phyloP scores from a whole-genome alignment of 2,113 vertebrate species.

The Protomyctophum bolini region DNA sequence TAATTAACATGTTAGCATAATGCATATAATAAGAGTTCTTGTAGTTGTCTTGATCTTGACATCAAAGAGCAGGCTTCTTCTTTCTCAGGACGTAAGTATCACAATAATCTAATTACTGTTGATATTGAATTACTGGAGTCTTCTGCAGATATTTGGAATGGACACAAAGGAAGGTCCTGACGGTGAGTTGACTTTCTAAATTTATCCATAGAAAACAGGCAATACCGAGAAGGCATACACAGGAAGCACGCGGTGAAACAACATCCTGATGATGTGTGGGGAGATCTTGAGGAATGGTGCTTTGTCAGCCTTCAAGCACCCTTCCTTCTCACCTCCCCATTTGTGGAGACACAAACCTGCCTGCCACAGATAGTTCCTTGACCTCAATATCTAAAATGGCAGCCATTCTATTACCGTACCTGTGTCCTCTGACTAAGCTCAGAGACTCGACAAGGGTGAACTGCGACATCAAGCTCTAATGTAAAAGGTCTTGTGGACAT shows the following conservation, averaged over 20 bases:
- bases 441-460: slow-evolving; percentile 47
- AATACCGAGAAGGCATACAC: slow-evolving; percentile 23
- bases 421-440: slow-evolving; percentile 55
- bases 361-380: slow-evolving; percentile 44
- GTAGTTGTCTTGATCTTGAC: slow-evolving; percentile 65
- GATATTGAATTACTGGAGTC: slow-evolving; percentile 66
- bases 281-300: slow-evolving; percentile 29
- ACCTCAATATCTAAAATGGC: slow-evolving; percentile 65
- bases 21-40: slow-evolving; percentile 64
- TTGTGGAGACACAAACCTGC: slow-evolving; percentile 44
- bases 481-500: slow-evolving; percentile 61
- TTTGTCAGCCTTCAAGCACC: not conserved
- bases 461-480: slow-evolving; percentile 58
- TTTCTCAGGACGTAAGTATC: slow-evolving; percentile 63
- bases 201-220: slow-evolving; percentile 12
- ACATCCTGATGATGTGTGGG: not conserved
- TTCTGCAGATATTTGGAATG: slow-evolving; percentile 59
- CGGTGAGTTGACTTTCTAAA: slow-evolving; percentile 11
- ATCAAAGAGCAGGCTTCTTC: slow-evolving; percentile 71
- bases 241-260: slow-evolving; percentile 10
- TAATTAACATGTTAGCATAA: slow-evolving; percentile 75
- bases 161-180: slow-evolving; percentile 54
- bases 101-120: slow-evolving; percentile 68
- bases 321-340: not conserved
- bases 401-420: slow-evolving; percentile 50